A percentile compares a stretch with the other conserved stretches of the same genome.
Evolutionary conservation across 2,797 vertebrate genomes (phyloP).

Genomic region (Huso huso): DNA sequence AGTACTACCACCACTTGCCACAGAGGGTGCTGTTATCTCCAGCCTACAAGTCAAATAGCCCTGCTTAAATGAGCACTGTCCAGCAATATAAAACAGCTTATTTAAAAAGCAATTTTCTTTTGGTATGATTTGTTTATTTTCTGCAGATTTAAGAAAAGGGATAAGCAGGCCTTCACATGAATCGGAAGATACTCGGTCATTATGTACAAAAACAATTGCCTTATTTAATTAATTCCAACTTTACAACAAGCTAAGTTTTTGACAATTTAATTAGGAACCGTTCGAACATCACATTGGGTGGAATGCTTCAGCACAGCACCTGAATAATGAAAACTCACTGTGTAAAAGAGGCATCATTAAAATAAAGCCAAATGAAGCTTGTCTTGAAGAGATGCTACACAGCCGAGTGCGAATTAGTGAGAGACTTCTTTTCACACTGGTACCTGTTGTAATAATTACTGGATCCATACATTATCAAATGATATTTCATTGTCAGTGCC

Average conservation of each 20-base stretch:
- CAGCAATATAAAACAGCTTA: too few relatives aligned
- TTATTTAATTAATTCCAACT: slow-evolving; percentile 61
- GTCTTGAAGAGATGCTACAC: not conserved
- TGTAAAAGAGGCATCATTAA: slow-evolving; percentile 7
- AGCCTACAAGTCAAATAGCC: too few relatives aligned
- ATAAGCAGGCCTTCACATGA: slow-evolving; percentile 35
- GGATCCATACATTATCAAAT: too few relatives aligned
- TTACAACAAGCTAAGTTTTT: slow-evolving; percentile 43
- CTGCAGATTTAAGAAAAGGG: slow-evolving; percentile 18
- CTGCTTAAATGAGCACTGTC: too few relatives aligned
- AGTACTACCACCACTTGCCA: too few relatives aligned
- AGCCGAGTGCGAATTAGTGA: too few relatives aligned
- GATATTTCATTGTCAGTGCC: too few relatives aligned
- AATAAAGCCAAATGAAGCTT: not conserved
- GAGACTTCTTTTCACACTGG: too few relatives aligned
- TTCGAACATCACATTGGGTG: slow-evolving; percentile 3
- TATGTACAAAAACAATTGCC: slow-evolving; percentile 43
- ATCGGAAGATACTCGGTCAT: slow-evolving; percentile 52
- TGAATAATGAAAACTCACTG: slow-evolving; percentile 9
- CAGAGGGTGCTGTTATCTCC: too few relatives aligned
- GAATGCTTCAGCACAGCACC: not conserved
- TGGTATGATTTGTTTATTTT: too few relatives aligned
- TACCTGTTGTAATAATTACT: too few relatives aligned
- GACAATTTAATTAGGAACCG: slow-evolving; percentile 41
- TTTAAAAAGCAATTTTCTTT: too few relatives aligned